These are phyloP conservation scores for Felis catus DNA, from an alignment of 2,113 vertebrate species.

Conservation along the genomic window DNA sequence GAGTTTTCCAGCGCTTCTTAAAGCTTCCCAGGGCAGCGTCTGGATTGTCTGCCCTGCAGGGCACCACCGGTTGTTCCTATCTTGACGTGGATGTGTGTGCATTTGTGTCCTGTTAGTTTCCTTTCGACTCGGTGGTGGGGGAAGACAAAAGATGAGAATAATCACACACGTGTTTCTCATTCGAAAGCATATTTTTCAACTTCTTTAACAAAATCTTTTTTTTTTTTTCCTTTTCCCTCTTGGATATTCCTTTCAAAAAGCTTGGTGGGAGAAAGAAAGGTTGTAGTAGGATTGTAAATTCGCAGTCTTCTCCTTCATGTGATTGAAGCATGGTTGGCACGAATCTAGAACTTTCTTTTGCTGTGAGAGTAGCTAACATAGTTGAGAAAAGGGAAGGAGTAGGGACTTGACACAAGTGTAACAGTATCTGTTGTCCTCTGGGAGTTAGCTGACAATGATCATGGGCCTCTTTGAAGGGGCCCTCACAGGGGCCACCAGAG, in stretches of 20 bases:
- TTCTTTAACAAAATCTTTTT: slow-evolving; percentile 38
- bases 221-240: neutral
- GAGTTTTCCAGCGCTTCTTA: neutral
- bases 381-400: slow-evolving; percentile 1
- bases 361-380: neutral
- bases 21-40: neutral
- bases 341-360: neutral
- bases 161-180: slow-evolving; percentile 38
- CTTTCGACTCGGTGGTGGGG: neutral
- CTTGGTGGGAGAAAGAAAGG: neutral
- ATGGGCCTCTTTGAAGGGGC: neutral
- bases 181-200: slow-evolving; percentile 67
- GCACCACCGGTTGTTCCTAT: neutral
- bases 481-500: neutral
- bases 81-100: neutral
- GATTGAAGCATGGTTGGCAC: neutral
- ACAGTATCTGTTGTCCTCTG: neutral
- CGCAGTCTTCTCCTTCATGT: neutral
- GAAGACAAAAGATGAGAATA: slow-evolving; percentile 33
- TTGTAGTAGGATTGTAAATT: neutral
- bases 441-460: neutral
- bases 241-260: slow-evolving; percentile 47
- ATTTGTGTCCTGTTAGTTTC: slow-evolving; percentile 31
- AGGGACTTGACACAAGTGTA: neutral
- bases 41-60: neutral